Evolutionary conservation across 2,113 vertebrate genomes (phyloP), one percentile per base, ranked within the genome.

Genomic region (Pagrus major): DNA sequence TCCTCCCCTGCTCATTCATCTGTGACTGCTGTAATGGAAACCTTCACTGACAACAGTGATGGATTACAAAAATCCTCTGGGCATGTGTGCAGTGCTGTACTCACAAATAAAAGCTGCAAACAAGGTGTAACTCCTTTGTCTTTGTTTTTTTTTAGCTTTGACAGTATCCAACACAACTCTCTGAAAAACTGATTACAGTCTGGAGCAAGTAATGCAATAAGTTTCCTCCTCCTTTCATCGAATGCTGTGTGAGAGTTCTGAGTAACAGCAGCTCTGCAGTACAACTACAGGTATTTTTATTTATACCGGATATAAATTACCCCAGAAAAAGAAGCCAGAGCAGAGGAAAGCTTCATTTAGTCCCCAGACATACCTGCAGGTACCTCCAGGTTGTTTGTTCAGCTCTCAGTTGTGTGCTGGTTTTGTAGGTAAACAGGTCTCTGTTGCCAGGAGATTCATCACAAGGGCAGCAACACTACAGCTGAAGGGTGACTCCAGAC

Each of bases 11-110:
- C 69, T 89, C 89, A 80, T 71, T 77, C 91, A 89, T 91, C 77
- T 86, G 80, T 77, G 84, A 86, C 76, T 68, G 64, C 76, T 89
- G 79, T 81, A 91, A 93, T 92, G 80, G 88, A 90, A 90, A 89
- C 76, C 33, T 68, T 61, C 80, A 76, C 35, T 71, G 71, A 86
- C 85, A 83, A 70, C 63, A 75, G 42, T 87, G 91, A 93, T 84
- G 73, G 85, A 91, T 83, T 33, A 58, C 44, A 74, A 59, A 77
- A 78, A 27, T 84, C 82, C 79, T 76, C 23, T n/a, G 69, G 78
- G 52, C 44, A 41, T 44, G 63, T 42, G 55, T 9, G 25, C 66
- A 42, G 54, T 31, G 65, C 78, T 84, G 84, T 88, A 80, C 80
- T 56, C 66, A 85, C 55, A 81, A 86, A 79, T 60, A 66, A 74